Evolutionary conservation across 2,797 vertebrate genomes (phyloP), one percentile per base, ranked within the genome.

Genomic region (Enteromius paludinosus): DNA sequence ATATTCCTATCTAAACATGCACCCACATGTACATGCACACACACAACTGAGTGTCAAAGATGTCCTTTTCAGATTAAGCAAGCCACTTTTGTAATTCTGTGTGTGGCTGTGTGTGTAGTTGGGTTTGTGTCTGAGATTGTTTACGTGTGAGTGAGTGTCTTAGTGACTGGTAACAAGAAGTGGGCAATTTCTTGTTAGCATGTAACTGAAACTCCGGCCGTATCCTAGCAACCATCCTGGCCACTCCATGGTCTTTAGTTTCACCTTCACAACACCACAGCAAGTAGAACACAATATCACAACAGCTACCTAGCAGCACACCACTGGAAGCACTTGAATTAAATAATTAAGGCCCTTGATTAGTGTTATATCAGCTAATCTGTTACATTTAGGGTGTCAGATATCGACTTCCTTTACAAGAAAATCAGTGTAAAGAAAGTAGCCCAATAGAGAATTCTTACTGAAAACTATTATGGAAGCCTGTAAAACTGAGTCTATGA

Each of bases 221-320:
- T 88, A 81, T 84, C 87, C 86, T 88, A 88, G 87, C 87, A 88
- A 88, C 87, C 81, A 30, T 25, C 30, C 73, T 41, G 78, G 80
- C 81, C 84, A 81, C 80, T 87, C 81, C 77, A 72, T 84, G 83
- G 47, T 83, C 86, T 86, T 84, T 79, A 86, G 62, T 83, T 84
- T 86, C 78, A 86, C 87, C 87, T 86, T 83, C 69, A 74, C 49
- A 81, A 84, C 59, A 56, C 79, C 74, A 69, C 78, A 6, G 78
- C 74, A 84, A 81, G 82, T 65, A 78, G 78, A 85, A 54, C 72
- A 85, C 61, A 84, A 78, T 71, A 78, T 81, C 45, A 23, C 78
- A 43, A 78, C 28, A 52, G 59, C 61, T 71, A 78, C 74, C n/a
- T 18, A 66, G n/a, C 64, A 70, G n/a, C 74, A 12, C 66, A 73